phyloP scores from a whole-genome alignment of 2,113 vertebrate species.

The Peucedramus taeniatus region DNA sequence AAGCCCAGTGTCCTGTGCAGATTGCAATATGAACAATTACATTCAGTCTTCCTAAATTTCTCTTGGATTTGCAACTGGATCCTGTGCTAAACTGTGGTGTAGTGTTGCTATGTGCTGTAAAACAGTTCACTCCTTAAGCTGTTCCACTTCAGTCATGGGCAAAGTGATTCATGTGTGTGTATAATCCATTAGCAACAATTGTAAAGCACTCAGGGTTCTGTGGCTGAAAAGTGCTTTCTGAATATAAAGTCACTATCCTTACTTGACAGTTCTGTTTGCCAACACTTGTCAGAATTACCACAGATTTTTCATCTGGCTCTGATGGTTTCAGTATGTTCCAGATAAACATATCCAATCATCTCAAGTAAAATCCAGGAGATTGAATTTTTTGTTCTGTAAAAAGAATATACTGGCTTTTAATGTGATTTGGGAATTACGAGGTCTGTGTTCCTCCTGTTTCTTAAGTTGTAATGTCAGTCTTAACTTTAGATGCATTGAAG shows the following conservation, averaged over 20 bases:
- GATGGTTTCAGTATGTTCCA: conserved; percentile 16
- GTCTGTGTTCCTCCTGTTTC: conserved; percentile 11
- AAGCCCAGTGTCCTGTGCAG: neutral
- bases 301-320: conserved; percentile 46
- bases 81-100: neutral
- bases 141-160: conserved; percentile 12
- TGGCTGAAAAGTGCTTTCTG: conserved; percentile 2
- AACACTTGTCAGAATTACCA: conserved; percentile 41
- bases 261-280: conserved; percentile 41
- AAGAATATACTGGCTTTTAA: neutral
- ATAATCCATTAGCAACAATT: conserved; percentile 67
- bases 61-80: conserved; percentile 9
- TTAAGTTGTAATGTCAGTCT: neutral
- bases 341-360: neutral
- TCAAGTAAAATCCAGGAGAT: neutral
- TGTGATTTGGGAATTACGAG: neutral
- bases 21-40: neutral
- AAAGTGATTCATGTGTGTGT: conserved; percentile 27
- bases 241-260: conserved; percentile 18
- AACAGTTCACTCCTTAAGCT: conserved; percentile 16
- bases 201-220: conserved; percentile 13
- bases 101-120: conserved; percentile 16
- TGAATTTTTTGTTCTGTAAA: neutral
- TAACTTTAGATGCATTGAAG: neutral
- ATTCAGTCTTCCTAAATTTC: conserved; percentile 9